Conservation (phyloP, 2,888 invertebrate genomes). For the Lithophane leautieri region DNA sequence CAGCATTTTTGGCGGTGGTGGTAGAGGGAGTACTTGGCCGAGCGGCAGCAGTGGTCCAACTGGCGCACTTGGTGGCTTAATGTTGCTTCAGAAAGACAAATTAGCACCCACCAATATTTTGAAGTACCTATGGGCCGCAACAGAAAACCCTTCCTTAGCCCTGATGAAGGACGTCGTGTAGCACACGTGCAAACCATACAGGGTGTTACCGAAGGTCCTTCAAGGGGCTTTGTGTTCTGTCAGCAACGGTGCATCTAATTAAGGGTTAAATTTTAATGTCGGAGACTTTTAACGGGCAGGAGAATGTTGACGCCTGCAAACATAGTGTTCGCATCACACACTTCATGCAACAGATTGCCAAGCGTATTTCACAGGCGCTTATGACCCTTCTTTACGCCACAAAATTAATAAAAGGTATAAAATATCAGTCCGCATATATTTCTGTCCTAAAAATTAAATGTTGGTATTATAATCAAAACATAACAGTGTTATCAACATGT, state of each 20-base stretch:
- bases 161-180: not conserved
- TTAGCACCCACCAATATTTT: slow-evolving; percentile 3
- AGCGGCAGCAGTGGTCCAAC: too few relatives aligned
- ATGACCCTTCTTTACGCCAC: not conserved
- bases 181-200: not conserved
- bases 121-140: not conserved
- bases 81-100: not conserved
- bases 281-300: not conserved
- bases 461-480: too few relatives aligned
- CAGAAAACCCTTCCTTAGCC: not conserved
- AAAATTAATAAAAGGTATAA: not conserved
- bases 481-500: too few relatives aligned
- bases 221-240: not conserved
- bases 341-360: not conserved
- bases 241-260: not conserved
- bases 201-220: not conserved
- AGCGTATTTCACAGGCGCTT: not conserved
- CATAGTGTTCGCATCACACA: too few relatives aligned
- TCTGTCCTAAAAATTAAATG: too few relatives aligned
- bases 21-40: not conserved
- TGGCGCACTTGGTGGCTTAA: not conserved
- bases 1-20: not conserved
- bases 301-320: not conserved
- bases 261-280: too few relatives aligned
- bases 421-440: too few relatives aligned